phyloP scores from a whole-genome alignment of 1,140 invertebrate species.

The Brachionus sp. region DNA sequence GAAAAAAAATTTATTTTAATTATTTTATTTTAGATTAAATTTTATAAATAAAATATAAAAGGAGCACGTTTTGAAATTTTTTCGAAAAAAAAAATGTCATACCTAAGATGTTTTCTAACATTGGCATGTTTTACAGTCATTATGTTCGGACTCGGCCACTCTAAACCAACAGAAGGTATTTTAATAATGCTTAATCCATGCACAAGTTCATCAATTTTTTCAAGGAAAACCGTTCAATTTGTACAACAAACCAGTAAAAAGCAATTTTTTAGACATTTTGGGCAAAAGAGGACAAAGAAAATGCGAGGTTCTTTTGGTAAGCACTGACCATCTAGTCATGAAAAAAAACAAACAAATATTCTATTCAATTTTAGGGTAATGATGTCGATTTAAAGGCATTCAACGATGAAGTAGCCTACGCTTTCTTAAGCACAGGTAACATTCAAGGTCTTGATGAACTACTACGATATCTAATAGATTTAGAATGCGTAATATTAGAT shows the following conservation, averaged over 20 bases:
- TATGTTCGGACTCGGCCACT: not conserved
- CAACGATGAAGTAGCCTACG: constrained; percentile 23
- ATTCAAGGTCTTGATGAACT: constrained; percentile 30
- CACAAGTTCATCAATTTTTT: not conserved
- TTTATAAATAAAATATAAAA: not conserved
- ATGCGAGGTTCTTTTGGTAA: constrained; percentile 21
- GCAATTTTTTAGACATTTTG: constrained; percentile 28
- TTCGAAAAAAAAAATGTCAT: not conserved
- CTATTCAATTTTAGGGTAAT: not conserved
- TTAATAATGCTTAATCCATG: not conserved
- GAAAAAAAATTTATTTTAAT: not conserved
- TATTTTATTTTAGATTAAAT: not conserved
- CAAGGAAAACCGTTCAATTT: not conserved
- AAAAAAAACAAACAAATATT: not conserved
- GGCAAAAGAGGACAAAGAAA: constrained; percentile 32
- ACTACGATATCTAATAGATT: not conserved
- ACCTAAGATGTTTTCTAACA: not conserved
- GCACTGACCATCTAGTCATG: not conserved
- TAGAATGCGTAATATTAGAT: not conserved
- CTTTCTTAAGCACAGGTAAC: constrained; percentile 8
- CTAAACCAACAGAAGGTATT: constrained; percentile 10
- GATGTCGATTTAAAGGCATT: constrained; percentile 23
- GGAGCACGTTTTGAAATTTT: not conserved
- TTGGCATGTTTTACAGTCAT: not conserved
- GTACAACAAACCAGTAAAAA: constrained; percentile 1